Evolutionary conservation across 2,888 invertebrate species (phyloP).

Genomic region (Rotaria sp.): DNA sequence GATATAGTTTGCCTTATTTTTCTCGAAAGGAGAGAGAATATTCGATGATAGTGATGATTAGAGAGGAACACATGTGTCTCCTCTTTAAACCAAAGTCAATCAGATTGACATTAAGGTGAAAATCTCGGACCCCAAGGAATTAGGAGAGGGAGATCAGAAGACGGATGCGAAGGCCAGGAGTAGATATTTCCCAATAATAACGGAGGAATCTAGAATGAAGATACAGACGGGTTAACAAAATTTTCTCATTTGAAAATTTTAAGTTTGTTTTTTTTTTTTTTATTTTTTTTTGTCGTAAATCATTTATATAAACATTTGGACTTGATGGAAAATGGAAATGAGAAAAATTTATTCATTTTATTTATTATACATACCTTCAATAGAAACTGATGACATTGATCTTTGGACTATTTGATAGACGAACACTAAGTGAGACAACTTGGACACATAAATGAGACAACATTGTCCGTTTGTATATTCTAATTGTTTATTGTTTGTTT

Average conservation of each 20-base stretch:
- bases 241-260: background rate
- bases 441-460: background rate
- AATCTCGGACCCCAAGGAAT: slow-evolving; percentile 20
- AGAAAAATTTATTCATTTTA: background rate
- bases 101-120: too few relatives aligned
- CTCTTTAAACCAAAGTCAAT: slow-evolving; percentile 1
- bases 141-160: slow-evolving; percentile 14
- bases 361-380: background rate
- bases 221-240: background rate
- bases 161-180: slow-evolving; percentile 8
- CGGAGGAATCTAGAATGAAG: slow-evolving; percentile 24
- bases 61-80: background rate
- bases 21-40: background rate
- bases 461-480: background rate
- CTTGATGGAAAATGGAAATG: background rate
- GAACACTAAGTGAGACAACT: background rate
- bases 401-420: background rate
- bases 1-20: background rate
- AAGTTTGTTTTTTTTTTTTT: background rate
- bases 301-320: background rate
- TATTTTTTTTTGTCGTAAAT: background rate
- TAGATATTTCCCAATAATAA: background rate
- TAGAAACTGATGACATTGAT: background rate
- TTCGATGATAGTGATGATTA: background rate
- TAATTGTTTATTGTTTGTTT: background rate